Percentiles rank a stretch among this genome's conserved stretches.
Conservation (phyloP, 2,888 invertebrate genomes). For the Rhingia campestris region DNA sequence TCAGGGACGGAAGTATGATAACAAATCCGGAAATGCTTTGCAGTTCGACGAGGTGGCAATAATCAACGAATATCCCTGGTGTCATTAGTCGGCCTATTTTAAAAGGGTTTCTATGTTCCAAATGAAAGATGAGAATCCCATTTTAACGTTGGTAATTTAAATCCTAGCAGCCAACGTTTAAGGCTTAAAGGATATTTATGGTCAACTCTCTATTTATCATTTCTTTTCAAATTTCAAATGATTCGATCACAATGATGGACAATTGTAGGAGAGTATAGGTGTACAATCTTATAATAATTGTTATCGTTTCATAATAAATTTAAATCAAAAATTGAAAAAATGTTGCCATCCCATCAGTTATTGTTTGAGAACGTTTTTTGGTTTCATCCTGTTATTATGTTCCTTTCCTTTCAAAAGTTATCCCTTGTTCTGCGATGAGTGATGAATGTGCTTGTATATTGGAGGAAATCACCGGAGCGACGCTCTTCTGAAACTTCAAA, state of each 20-base stretch:
- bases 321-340: conserved; percentile 44
- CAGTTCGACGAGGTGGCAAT: conserved; percentile 56
- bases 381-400: conserved; percentile 19
- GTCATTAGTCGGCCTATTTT: conserved; percentile 37
- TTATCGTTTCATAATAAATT: conserved; percentile 42
- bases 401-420: conserved; percentile 19
- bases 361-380: conserved; percentile 10
- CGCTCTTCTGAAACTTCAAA: conserved; percentile 39
- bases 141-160: conserved; percentile 19
- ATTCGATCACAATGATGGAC: too few species aligned
- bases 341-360: conserved; percentile 5
- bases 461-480: conserved; percentile 34
- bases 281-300: too few species aligned
- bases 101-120: conserved; percentile 63
- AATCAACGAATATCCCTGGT: conserved; percentile 56
- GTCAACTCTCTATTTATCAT: not conserved
- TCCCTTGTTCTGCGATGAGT: conserved; percentile 27
- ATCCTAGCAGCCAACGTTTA: not conserved
- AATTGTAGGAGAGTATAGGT: not conserved
- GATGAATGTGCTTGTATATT: conserved; percentile 29
- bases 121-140: conserved; percentile 35
- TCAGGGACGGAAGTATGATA: not conserved
- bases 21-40: conserved; percentile 33
- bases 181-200: not conserved
- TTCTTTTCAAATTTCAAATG: not conserved